Evolutionary conservation across 1,140 invertebrate genomes (phyloP), one percentile per base, ranked within the genome.

Genomic region (Drosophila melanica): DNA sequence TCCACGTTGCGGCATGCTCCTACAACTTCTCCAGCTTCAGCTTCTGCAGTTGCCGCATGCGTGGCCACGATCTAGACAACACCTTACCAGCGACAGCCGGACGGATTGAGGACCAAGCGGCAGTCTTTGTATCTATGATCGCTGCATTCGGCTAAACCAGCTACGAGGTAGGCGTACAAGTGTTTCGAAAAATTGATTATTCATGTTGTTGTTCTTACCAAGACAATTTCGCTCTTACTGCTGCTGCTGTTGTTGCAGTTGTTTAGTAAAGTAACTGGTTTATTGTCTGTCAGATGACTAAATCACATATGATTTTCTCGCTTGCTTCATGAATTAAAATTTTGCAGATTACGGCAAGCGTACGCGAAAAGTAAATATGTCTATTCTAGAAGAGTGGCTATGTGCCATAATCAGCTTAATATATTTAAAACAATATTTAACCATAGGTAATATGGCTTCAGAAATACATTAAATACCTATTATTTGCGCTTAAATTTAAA

Each of bases 111-210:
- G 48, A 11, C 50, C 20, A 48, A 60, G 55, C 55, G 33, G 63
- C 16, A 45, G 35, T 45, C 48, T 50, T n/a, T 68, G 48, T 86
- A 87, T 87, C 79, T 87, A 82, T 79, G 82, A 87, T 86, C 82
- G 57, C 47, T 37, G 53, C 39, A 39, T 16, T 51, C 44, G 50
- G 23, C 48, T 64, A 18, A 18, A 23, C 23, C 27, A 39, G 53
- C 47, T 58, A 20, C n/a, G 44, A 50, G 33, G 16, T 37, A 18
- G 54, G 45, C 62, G 41, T 75, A 81, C 82, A 87, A 87, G 82
- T 87, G 79, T 76, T 81, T 77, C 72, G 79, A 81, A 86, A 90
- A 90, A 90, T 90, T 86, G 86, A 90, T 86, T 90, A 90, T 90
- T 90, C 81, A 77, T 90, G 76, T 86, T 80, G 42, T 42, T 68